These are phyloP conservation scores for Caenorhabditis afra DNA, from an alignment of 2,888 invertebrate genomes.

Conservation along the genomic window DNA sequence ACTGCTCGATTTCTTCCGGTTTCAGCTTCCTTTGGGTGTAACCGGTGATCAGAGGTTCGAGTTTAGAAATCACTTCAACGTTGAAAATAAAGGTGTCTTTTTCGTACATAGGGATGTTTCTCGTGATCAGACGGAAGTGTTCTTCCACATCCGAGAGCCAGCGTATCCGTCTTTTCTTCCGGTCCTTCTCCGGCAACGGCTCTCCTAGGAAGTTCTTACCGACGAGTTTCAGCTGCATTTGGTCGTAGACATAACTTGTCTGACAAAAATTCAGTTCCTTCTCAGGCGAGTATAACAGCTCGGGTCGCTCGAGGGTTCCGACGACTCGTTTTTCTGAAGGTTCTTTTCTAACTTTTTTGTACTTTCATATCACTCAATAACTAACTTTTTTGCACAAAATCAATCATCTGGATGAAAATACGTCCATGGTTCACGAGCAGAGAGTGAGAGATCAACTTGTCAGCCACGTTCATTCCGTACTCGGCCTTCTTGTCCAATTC, in stretches of 20 bases:
- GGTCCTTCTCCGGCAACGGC: neutral
- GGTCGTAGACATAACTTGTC: conserved; percentile 27
- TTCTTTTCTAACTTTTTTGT: no score
- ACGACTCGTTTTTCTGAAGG: neutral
- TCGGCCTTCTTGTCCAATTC: conserved; percentile 63
- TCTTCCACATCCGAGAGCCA: conserved; percentile 6
- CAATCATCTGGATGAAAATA: conserved; percentile 68
- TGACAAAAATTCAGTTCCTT: conserved; percentile 29
- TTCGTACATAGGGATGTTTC: conserved; percentile 31
- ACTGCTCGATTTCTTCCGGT: conserved; percentile 60
- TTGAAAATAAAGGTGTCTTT: conserved; percentile 43
- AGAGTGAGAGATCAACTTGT: conserved; percentile 64
- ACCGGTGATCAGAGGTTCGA: conserved; percentile 47
- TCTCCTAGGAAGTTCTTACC: conserved; percentile 19
- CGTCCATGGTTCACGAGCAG: conserved; percentile 63
- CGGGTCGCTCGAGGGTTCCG: conserved; percentile 3
- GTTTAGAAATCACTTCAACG: conserved; percentile 7
- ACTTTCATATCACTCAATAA: neutral
- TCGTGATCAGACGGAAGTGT: conserved; percentile 26
- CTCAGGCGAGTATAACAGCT: neutral
- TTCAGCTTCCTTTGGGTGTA: conserved; percentile 35
- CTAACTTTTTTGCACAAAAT: conserved; percentile 43
- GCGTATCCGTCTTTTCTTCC: conserved; percentile 11
- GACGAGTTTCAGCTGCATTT: conserved; percentile 29
- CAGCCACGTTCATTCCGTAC: conserved; percentile 21